Evolutionary conservation across 2,797 vertebrate species (phyloP), one percentile per base, ranked within the genome.

Genomic region (Calcarius lapponicus): DNA sequence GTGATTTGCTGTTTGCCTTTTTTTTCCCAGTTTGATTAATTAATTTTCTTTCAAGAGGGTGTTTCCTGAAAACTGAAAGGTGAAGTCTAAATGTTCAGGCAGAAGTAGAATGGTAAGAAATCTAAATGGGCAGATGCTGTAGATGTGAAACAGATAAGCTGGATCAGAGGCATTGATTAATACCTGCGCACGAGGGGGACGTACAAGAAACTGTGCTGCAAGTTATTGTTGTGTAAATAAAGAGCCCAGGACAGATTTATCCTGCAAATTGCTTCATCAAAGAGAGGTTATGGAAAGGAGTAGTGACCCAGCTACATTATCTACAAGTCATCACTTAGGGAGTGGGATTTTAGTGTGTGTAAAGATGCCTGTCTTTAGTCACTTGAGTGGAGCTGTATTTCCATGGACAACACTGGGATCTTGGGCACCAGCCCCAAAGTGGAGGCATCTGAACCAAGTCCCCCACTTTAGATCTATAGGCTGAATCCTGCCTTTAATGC

Each of bases 391-490:
- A 53, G 14, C 32, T 38, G 1, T 8, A 0, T 50, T 64, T 45
- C 36, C 32, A 5, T 15, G 45, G 45, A 15, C 48, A 34, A 0
- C 2, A 0, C 21, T 74, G 17, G 9, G 18, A 51, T 38, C 43
- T 67, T 17, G 21, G 47, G 31, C 72, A 40, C 11, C 51, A 75
- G 29, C 22, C 57, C 70, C 19, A 4, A 34, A 45, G 7, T 1
- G 4, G 47, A 57, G 32, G 8, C 10, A 26, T 56, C 57, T 9
- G 2, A 54, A 29, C 15, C 10, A 26, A 25, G 36, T 71, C 15
- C 19, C 28, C 47, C 21, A 4, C 20, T 73, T 88, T 7, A 34
- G 9, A 9, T 69, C 60, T 65, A 2, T 57, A 29, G 42, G 17
- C 25, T 67, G 22, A 74, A 78, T 71, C 22, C 38, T 2, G 2